Evolutionary conservation across 2,797 vertebrate species (phyloP).

Genomic region (Danio choprae): DNA sequence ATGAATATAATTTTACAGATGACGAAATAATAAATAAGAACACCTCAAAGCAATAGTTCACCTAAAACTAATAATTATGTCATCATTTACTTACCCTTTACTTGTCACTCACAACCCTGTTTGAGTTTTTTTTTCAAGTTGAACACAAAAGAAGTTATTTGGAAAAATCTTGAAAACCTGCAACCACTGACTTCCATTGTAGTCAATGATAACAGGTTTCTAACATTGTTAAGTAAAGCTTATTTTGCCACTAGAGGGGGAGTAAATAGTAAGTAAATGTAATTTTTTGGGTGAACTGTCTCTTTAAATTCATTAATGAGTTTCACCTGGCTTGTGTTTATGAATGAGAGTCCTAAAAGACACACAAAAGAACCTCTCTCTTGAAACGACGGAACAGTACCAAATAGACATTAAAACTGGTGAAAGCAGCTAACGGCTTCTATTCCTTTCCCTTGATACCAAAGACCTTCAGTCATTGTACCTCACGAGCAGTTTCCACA

Average conservation of each 20-base stretch:
- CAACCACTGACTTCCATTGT: too few relatives aligned
- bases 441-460: conserved; percentile 57
- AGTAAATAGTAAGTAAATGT: too few relatives aligned
- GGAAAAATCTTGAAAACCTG: too few relatives aligned
- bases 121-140: too few relatives aligned
- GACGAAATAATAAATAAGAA: neutral
- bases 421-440: conserved; percentile 40
- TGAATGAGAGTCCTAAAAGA: neutral
- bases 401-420: conserved; percentile 29
- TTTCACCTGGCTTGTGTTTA: neutral
- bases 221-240: too few relatives aligned
- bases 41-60: neutral
- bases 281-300: too few relatives aligned
- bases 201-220: too few relatives aligned
- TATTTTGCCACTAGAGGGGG: too few relatives aligned
- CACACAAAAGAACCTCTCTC: neutral
- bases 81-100: too few relatives aligned
- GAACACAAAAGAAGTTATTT: too few relatives aligned
- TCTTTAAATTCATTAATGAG: conserved; percentile 14
- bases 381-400: conserved; percentile 2
- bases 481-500: conserved; percentile 65
- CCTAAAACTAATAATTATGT: too few relatives aligned
- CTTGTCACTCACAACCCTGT: too few relatives aligned
- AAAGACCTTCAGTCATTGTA: conserved; percentile 63
- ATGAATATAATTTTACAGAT: neutral